Conservation (phyloP, 2,888 invertebrate genomes). For the Andrena trimmerana region DNA sequence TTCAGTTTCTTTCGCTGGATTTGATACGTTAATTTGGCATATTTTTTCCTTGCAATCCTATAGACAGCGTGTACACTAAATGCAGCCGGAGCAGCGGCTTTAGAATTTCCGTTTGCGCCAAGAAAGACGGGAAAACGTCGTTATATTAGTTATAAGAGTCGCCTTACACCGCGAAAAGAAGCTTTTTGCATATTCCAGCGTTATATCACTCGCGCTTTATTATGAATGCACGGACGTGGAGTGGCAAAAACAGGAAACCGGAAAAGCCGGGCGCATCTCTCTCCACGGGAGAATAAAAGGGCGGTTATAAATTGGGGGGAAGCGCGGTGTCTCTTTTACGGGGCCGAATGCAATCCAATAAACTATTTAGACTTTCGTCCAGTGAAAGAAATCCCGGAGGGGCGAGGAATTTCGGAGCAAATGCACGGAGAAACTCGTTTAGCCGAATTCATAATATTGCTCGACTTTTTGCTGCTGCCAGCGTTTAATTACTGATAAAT, state of each 20-base stretch:
- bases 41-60: not conserved
- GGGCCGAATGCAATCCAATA: slow-evolving; percentile 63
- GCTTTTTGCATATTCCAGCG: slow-evolving; percentile 74
- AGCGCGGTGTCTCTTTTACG: slow-evolving; percentile 55
- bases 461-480: not conserved
- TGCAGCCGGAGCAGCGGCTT: not conserved
- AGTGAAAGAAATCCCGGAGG: slow-evolving; percentile 11
- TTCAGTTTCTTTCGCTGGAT: not conserved
- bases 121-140: slow-evolving; percentile 40
- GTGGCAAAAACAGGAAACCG: slow-evolving; percentile 73
- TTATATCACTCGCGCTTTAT: slow-evolving; percentile 73
- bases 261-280: slow-evolving; percentile 66
- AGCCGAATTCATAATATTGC: slow-evolving; percentile 12
- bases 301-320: slow-evolving; percentile 66
- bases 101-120: slow-evolving; percentile 8
- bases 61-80: not conserved
- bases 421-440: slow-evolving; percentile 18
- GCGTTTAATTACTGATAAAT: not conserved
- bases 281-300: slow-evolving; percentile 68
- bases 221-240: slow-evolving; percentile 69
- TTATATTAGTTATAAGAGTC: slow-evolving; percentile 73
- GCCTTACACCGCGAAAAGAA: slow-evolving; percentile 67
- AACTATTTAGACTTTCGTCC: slow-evolving; percentile 53
- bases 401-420: slow-evolving; percentile 3
- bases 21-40: not conserved